Base-by-base conservation (phyloP, 2,797 vertebrate genomes). In the Ataeniobius toweri region DNA sequence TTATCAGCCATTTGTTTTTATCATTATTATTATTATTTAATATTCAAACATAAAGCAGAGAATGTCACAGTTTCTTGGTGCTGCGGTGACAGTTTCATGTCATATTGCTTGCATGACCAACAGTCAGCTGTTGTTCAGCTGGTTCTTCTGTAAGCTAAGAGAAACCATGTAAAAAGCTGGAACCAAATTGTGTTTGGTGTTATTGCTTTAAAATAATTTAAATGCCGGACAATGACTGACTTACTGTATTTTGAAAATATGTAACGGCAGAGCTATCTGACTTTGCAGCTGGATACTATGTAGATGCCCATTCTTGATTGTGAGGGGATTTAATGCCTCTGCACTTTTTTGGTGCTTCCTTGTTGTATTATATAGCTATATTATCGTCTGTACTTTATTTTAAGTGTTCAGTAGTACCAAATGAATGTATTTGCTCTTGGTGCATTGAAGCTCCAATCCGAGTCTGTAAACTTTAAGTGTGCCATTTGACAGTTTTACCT, bases 401-500 rank as follows among this genome's bases (percentile, higher is more conserved):
- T 8, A 36, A 70, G 10, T 70, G 50, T 73, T 78, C 22, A 58
- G 24, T 76, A 10, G 74, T 61, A 85, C 84, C 78, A 73, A 68
- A 82, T 90, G 88, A 89, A 85, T 92, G 87, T 92, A 89, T 87
- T 86, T 88, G 36, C 51, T 78, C 46, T 78, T 61, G 80, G 82
- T 87, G 84, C 83, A 55, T 78, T 69, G 51, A 78, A 75, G 39
- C 65, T 85, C 81, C 48, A 2, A 48, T 76, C 74, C 53, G 56
- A 73, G 55, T 74, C 65, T 70, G 44, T 24, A 71, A 83, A 31
- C 44, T 13, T 26, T 67, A 20, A 76, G 59, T 75, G 77, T 53
- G 71, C 70, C 24, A 6, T 9, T n/a, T n/a, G 24, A 1, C 24
- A n/a, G 41, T 48, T 67, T 41, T 41, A 24, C 63, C 36, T 67